Conservation (phyloP, 2,113 vertebrate genomes). For the Galemys pyrenaicus region DNA sequence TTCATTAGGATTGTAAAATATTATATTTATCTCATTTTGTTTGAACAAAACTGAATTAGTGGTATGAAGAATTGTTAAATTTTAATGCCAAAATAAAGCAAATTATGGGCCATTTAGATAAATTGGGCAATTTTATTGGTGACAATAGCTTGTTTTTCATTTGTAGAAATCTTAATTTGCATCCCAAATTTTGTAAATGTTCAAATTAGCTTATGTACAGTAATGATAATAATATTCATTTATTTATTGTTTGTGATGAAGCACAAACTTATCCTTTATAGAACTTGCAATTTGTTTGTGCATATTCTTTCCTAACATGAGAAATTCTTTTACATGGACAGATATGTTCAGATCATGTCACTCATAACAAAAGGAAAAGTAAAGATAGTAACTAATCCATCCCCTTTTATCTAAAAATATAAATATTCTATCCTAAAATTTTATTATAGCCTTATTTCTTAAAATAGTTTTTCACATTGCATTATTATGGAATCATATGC, state of each 20-base stretch:
- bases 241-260: neutral
- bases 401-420: neutral
- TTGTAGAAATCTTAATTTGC: neutral
- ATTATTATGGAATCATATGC: neutral
- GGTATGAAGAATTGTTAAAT: conserved; percentile 12
- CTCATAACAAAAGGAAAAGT: neutral
- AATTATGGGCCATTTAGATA: neutral
- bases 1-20: neutral
- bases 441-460: neutral
- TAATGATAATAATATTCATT: neutral
- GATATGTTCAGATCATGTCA: neutral
- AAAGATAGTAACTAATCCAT: neutral
- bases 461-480: neutral
- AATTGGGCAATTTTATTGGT: neutral
- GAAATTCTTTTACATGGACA: neutral
- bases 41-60: neutral
- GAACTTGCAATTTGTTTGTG: neutral
- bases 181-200: neutral
- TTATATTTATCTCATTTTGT: neutral
- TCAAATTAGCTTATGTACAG: neutral
- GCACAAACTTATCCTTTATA: neutral
- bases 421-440: neutral
- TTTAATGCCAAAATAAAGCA: neutral
- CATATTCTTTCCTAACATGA: neutral
- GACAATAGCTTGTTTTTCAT: neutral